Evolutionary conservation across 2,888 invertebrate species (phyloP), one percentile per base, ranked within the genome.

Genomic region (Hartigia nigra): DNA sequence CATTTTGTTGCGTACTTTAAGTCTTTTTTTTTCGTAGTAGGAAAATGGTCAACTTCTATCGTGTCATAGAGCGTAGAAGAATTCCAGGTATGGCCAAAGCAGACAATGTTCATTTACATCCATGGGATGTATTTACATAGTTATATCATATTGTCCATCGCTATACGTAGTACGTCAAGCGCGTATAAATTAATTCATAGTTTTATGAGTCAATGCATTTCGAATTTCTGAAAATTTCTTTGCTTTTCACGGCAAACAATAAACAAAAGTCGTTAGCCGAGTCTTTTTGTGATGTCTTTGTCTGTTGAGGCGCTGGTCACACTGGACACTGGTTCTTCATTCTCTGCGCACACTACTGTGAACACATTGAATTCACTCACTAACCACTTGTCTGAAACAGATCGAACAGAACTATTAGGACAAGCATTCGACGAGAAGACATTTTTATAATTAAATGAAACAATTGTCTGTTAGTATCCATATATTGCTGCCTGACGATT

Each of bases 31-130:
- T 75, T 85, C 76, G 82, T 82, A 86, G 83, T 90, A 88, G 87
- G 88, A 89, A 89, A 89, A 86, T 87, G 88, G 88, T 89, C 87
- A 88, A 88, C 88, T 89, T 90, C 87, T 87, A 88, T 87, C 87
- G 84, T 88, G 86, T 87, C 86, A 86, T 83, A 88, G 85, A 88
- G 87, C 86, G 85, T 87, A 89, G 87, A 89, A 89, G 88, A 88
- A 87, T 86, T 87, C 86, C 88, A 87, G 84, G 85, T 85, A 88
- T 85, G 84, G 85, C 86, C 86, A 84, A 87, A 89, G 85, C 87
- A 87, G 83, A 88, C 84, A 84, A 79, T 72, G 75, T 76, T 84
- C 83, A 76, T 87, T 87, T 89, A 87, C 89, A 89, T 89, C 89
- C 89, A 89, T 89, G 87, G 89, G 89, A 89, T 89, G 89, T 87